Base-by-base conservation (phyloP, 35 echinoderm and acorn worm species). In the Nesometra sesokonis region DNA sequence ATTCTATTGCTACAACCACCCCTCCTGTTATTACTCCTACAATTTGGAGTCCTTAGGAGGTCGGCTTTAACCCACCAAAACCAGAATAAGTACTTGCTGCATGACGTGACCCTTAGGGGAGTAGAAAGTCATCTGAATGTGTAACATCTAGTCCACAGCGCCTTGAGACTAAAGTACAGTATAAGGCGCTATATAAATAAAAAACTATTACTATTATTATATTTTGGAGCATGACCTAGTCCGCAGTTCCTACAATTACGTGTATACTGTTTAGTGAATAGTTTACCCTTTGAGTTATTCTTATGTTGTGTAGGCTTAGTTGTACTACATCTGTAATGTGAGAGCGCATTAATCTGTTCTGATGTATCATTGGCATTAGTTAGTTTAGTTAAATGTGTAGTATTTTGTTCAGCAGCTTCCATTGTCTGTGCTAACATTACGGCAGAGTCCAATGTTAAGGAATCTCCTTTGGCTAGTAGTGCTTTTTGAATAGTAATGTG, bases 211-310 rank as follows among this genome's bases (percentile, higher is more conserved):
- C n/a, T n/a, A n/a, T n/a, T n/a, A n/a, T n/a, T n/a, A n/a, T n/a
- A 17, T 84, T 36, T 77, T 32, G 33, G 36, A 0, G 11, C 47
- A 17, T 90, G 57, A 76, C 23, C 30, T 3, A 35, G 11, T 78
- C 82, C 76, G 32, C 82, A 84, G 11, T 79, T 90, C 46, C 57
- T 36, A 29, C 88, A 85, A 27, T 5, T 67, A 67, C 52, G 52
- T 19, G 4, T 4, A 43, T 43, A 43, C 15, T 67, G 8, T n/a
- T n/a, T n/a, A n/a, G n/a, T n/a, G n/a, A n/a, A n/a, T 27, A 19
- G 52, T 67, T 67, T 11, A 27, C 8, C 8, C 52, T 11, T 5
- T 67, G 9, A 27, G 52, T 1, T 2, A 1, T 11, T 27, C 23
- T 67, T 27, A 17, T 9, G 52, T 19, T 67, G 52, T 2, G 8